Evolutionary conservation across 2,797 vertebrate species (phyloP).

Genomic region (Lacerta viridis): DNA sequence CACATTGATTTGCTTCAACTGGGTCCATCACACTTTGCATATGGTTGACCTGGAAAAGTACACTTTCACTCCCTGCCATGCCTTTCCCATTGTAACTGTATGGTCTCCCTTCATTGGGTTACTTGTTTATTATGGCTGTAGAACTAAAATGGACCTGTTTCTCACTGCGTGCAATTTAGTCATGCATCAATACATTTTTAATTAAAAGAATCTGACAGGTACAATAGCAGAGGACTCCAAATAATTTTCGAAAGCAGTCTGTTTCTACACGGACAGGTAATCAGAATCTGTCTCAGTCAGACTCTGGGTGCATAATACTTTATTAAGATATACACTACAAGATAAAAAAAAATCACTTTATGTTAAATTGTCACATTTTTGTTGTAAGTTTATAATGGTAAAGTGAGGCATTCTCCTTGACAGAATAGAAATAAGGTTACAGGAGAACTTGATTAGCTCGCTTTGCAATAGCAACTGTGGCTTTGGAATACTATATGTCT

Average conservation of each 20-base stretch:
- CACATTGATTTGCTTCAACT: constrained; percentile 68
- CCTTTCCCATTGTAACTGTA: constrained; percentile 62
- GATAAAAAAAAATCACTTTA: constrained; percentile 54
- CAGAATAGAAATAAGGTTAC: constrained; percentile 47
- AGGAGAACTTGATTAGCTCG: constrained; percentile 16
- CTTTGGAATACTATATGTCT: neutral
- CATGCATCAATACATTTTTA: constrained; percentile 82
- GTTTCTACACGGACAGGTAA: constrained; percentile 71
- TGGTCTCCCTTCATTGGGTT: constrained; percentile 66
- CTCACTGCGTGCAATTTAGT: constrained; percentile 74
- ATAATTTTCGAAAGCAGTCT: constrained; percentile 76
- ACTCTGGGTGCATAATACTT: constrained; percentile 56
- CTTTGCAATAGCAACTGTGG: constrained; percentile 34
- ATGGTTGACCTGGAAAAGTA: constrained; percentile 53
- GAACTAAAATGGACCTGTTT: constrained; percentile 76
- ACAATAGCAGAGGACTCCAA: constrained; percentile 74
- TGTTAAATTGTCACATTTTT: constrained; percentile 50
- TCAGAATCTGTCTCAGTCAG: constrained; percentile 72
- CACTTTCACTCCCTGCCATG: neutral
- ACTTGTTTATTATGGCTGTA: constrained; percentile 62
- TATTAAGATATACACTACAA: constrained; percentile 69
- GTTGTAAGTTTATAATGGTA: constrained; percentile 29
- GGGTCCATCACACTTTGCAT: constrained; percentile 41
- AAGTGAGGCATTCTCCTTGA: constrained; percentile 50
- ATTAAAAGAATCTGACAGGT: constrained; percentile 83